Evolutionary conservation across 2,113 vertebrate species (phyloP).

Genomic region (Tichodroma muraria): DNA sequence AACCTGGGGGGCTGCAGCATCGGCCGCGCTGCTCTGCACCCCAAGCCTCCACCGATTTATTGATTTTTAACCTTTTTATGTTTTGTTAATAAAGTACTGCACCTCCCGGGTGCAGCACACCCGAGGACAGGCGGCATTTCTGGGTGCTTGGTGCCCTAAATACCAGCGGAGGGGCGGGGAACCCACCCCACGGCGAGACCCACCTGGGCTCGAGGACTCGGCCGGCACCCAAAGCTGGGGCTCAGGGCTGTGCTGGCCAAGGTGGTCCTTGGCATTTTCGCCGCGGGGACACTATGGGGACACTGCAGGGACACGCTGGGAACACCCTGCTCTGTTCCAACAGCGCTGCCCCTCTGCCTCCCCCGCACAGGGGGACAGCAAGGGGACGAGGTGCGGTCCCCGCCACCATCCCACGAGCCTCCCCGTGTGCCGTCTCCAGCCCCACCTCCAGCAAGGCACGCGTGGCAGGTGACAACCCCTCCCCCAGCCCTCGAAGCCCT

Average conservation of each 20-base stretch:
- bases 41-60: fast-evolving
- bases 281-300: neutral
- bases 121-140: neutral
- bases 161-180: too few species aligned
- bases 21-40: neutral
- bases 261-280: neutral
- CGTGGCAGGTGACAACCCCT: fast-evolving
- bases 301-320: neutral
- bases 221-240: neutral
- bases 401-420: fast-evolving
- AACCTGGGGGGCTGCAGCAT: neutral
- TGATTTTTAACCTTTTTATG: neutral
- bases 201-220: fast-evolving
- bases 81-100: neutral
- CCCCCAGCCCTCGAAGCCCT: fast-evolving
- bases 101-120: neutral
- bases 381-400: neutral
- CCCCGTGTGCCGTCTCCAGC: neutral
- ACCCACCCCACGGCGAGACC: fast-evolving
- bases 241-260: neutral
- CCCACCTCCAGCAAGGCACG: neutral
- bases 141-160: too few species aligned
- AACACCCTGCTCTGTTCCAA: neutral
- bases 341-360: neutral
- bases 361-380: neutral